Evolutionary conservation across 1,140 invertebrate genomes (phyloP), one percentile per base, ranked within the genome.

Genomic region (Chironomus striatipennis): DNA sequence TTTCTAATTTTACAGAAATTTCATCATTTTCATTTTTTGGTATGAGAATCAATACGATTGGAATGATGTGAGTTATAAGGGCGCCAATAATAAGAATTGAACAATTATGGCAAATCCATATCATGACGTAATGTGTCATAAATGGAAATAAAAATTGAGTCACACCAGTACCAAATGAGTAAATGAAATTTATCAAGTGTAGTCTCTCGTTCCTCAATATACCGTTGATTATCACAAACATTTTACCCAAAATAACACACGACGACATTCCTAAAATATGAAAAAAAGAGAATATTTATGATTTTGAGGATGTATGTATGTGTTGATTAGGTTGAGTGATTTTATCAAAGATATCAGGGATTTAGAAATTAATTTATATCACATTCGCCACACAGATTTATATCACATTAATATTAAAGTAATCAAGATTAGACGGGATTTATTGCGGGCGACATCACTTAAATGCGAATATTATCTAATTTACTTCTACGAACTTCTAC

Each of bases 181-280:
- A 70, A 70, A 70, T 70, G 18, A 70, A 70, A 20, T 70, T 70
- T 20, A 70, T 70, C 65, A 70, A 70, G 18, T 70, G 65, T 21
- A 70, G 18, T 20, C 65, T 15, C 6, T 70, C 65, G 6, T 70
- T 70, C 3, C 18, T 70, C 18, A 70, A 70, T 18, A 70, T 70
- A 5, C 65, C 65, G 18, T 18, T 70, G 9, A 70, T 70, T 21
- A 70, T 18, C 18, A 70, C 65, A 70, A 70, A 70, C 7, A 70
- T 18, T 18, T 18, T n/a, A 20, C 65, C 65, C 18, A 70, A 20
- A 20, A 70, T 20, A 70, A 70, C 20, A 21, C 65, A 70, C 10
- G 65, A 70, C 9, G 65, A 18, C 17, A 21, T 70, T 6, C 65
- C 65, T 70, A 20, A 20, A 67, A 67, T 17, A n/a, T n/a, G n/a